phyloP scores from a whole-genome alignment of 2,888 invertebrate species.

The Lomographa bimaculata region DNA sequence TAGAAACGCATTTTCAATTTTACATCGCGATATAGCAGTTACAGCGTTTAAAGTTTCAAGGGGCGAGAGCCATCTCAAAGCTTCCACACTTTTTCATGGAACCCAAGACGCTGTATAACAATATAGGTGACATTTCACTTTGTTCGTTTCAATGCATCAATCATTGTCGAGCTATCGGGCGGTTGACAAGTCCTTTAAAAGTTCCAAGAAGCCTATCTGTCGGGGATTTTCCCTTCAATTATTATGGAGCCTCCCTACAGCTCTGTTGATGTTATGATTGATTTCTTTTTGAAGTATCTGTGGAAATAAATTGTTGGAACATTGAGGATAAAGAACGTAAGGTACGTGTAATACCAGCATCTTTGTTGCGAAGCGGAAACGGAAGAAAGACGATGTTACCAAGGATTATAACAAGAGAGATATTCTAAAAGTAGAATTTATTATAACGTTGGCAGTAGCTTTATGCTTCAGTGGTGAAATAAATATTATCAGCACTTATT shows the following conservation, averaged over 20 bases:
- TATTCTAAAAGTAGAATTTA: too few relatives aligned
- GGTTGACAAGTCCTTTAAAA: constrained; percentile 51
- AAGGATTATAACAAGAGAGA: too few relatives aligned
- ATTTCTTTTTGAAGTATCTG: constrained; percentile 37
- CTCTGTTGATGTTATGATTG: constrained; percentile 48
- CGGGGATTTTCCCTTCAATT: constrained; percentile 52
- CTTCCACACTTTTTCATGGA: constrained; percentile 8
- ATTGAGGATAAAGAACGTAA: constrained; percentile 32
- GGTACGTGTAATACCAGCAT: constrained; percentile 16
- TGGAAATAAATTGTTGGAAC: constrained; percentile 34
- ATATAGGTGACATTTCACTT: constrained; percentile 45
- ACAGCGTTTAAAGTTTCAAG: constrained; percentile 20
- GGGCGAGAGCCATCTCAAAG: constrained; percentile 10
- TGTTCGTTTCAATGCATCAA: constrained; percentile 50
- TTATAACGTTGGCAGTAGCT: too few relatives aligned
- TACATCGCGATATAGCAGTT: constrained; percentile 19
- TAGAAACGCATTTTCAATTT: constrained; percentile 27
- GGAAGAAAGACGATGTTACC: too few relatives aligned
- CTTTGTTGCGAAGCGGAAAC: too few relatives aligned
- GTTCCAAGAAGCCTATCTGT: constrained; percentile 45
- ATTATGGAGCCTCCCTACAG: constrained; percentile 37
- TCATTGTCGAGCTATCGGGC: constrained; percentile 45
- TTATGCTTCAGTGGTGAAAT: too few relatives aligned
- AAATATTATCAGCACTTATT: too few relatives aligned
- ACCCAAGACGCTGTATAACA: constrained; percentile 20